Conservation (phyloP, 1,140 invertebrate species). For the Philotrypesis tridentata region DNA sequence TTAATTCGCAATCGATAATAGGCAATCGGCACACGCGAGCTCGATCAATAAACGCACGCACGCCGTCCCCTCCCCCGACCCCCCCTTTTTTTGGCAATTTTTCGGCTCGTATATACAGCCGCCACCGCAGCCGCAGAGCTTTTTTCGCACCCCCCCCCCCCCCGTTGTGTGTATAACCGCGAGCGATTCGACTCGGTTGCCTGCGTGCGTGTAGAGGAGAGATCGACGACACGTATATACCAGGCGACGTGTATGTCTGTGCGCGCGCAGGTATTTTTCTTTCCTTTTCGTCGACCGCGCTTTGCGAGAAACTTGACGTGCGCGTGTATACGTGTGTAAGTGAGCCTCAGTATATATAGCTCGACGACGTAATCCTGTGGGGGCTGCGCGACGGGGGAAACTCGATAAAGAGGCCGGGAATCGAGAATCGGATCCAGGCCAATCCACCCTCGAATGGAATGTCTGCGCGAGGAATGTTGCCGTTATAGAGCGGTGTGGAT, state of each 20-base stretch:
- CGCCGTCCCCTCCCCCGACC: too few species aligned
- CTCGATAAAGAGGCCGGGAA: background rate
- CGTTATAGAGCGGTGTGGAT: background rate
- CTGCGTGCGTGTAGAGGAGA: too few species aligned
- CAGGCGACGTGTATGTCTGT: background rate
- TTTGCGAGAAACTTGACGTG: background rate
- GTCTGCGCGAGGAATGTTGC: background rate
- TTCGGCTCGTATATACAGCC: background rate
- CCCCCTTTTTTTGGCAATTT: background rate
- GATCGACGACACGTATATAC: too few species aligned
- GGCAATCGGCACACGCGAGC: background rate
- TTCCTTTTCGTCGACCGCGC: too few species aligned
- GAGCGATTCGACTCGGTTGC: too few species aligned
- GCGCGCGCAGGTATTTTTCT: background rate
- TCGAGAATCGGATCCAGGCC: slow-evolving; percentile 5
- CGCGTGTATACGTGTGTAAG: background rate
- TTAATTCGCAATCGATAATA: slow-evolving; percentile 45
- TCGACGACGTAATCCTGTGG: background rate
- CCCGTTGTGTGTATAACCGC: too few species aligned
- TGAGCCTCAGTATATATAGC: background rate
- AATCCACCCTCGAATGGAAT: background rate
- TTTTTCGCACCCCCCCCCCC: too few species aligned
- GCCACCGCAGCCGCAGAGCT: too few species aligned
- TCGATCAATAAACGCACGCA: slow-evolving; percentile 12
- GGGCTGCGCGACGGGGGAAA: background rate